Evolutionary conservation across 1,140 invertebrate species (phyloP).

Genomic region (Macrocentrus cingulum): DNA sequence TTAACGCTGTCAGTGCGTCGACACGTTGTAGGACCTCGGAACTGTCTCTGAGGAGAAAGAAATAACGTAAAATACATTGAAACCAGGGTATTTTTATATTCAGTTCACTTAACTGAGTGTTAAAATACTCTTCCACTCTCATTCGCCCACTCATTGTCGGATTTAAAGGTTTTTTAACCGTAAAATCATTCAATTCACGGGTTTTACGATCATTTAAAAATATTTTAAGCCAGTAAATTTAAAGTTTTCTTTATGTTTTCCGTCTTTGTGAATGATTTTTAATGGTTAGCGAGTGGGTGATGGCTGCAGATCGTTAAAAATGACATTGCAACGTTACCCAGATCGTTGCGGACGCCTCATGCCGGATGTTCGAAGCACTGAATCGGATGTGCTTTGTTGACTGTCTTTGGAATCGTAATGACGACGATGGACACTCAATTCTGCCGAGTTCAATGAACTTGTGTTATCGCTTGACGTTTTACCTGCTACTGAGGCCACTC

Average conservation of each 20-base stretch:
- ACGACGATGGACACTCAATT: constrained; percentile 1
- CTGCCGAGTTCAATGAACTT: neutral
- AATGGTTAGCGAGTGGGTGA: no score
- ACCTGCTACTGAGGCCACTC: neutral
- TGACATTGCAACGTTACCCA: constrained; percentile 20
- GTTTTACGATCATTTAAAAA: neutral
- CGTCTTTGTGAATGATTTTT: no score
- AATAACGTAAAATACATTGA: no score
- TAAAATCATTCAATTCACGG: neutral
- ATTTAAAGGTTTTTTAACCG: no score
- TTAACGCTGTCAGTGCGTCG: constrained; percentile 66
- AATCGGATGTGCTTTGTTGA: constrained; percentile 23
- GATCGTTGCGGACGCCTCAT: constrained; percentile 20
- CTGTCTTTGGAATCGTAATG: constrained; percentile 12
- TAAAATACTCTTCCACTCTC: constrained; percentile 8
- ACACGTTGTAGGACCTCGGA: constrained; percentile 63
- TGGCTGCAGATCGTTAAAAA: no score
- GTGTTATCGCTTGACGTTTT: neutral
- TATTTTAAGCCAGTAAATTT: neutral
- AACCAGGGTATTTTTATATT: neutral
- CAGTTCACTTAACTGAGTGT: constrained; percentile 12
- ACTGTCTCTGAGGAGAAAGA: no score
- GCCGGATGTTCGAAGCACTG: constrained; percentile 14
- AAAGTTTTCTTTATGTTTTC: no score
- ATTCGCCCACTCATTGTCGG: constrained; percentile 5